Evolutionary conservation across 2,888 invertebrate species (phyloP).

Genomic region (Andrena haemorrhoa): DNA sequence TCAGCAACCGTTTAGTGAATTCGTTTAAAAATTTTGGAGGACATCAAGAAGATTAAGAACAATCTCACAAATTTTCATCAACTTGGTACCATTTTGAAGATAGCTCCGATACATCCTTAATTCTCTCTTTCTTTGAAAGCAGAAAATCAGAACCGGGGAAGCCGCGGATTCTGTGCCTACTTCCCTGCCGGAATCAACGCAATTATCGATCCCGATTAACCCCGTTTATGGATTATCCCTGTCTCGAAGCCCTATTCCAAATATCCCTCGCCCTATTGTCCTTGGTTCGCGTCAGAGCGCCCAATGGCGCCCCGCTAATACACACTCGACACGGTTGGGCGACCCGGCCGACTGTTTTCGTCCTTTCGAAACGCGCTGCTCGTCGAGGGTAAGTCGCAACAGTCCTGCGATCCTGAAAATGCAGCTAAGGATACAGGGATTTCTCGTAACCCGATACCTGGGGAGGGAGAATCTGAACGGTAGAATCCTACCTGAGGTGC

Average conservation of each 20-base stretch:
- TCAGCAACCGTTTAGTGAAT: too few species aligned
- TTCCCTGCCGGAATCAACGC: constrained; percentile 10
- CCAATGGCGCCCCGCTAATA: constrained; percentile 23
- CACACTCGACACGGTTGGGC: constrained; percentile 22
- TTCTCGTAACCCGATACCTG: background rate
- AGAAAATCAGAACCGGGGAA: too few species aligned
- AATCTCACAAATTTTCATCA: too few species aligned
- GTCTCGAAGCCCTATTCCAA: constrained; percentile 40
- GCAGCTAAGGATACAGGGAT: background rate
- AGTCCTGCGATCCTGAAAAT: too few species aligned
- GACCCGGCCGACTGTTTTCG: background rate
- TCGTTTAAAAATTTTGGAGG: too few species aligned
- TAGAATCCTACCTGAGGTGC: constrained; percentile 90
- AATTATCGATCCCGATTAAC: constrained; percentile 61
- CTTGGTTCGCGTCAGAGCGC: constrained; percentile 42
- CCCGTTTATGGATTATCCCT: constrained; percentile 53
- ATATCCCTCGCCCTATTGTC: constrained; percentile 59
- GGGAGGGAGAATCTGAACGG: background rate
- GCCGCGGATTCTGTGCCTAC: background rate
- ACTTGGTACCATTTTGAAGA: too few species aligned
- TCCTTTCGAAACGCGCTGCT: background rate
- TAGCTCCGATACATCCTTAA: too few species aligned
- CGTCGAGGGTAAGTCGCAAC: constrained; percentile 12
- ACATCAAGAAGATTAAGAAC: too few species aligned
- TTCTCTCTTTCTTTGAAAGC: too few species aligned